A percentile compares a stretch with the other conserved stretches of the same genome.
Evolutionary conservation across 2,113 vertebrate genomes (phyloP).

Genomic region (Alaudala cheleensis): DNA sequence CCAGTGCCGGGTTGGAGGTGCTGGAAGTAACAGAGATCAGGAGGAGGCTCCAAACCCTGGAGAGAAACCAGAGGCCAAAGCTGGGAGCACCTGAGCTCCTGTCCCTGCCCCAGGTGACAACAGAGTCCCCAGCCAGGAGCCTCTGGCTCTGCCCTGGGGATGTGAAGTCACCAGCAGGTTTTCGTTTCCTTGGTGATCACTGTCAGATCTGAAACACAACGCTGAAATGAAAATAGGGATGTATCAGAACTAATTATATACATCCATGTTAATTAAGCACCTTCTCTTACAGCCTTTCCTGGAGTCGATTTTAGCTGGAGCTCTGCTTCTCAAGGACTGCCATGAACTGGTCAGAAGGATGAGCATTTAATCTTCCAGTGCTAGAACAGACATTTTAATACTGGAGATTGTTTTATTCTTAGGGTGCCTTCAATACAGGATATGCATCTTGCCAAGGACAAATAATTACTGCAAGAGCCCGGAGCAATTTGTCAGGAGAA

Average conservation of each 20-base stretch:
- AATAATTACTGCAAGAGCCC: conserved; percentile 9
- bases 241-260: not conserved
- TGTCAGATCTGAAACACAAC: not conserved
- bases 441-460: conserved; percentile 18
- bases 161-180: rapidly evolving
- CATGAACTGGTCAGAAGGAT: not conserved
- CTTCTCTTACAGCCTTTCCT: not conserved
- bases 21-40: not conserved
- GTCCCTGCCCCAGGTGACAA: not conserved
- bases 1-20: not conserved
- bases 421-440: not conserved
- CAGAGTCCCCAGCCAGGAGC: not conserved
- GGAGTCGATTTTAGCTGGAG: not conserved
- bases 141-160: not conserved
- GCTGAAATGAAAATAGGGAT: not conserved
- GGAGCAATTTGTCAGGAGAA: not conserved
- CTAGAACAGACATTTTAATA: not conserved
- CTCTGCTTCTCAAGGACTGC: not conserved
- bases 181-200: not conserved
- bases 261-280: not conserved
- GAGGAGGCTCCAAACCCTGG: not conserved
- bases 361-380: not conserved
- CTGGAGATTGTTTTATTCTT: not conserved
- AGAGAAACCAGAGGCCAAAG: rapidly evolving
- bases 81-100: not conserved